phyloP scores from a whole-genome alignment of 1,140 invertebrate species.

The Aethina tumida region DNA sequence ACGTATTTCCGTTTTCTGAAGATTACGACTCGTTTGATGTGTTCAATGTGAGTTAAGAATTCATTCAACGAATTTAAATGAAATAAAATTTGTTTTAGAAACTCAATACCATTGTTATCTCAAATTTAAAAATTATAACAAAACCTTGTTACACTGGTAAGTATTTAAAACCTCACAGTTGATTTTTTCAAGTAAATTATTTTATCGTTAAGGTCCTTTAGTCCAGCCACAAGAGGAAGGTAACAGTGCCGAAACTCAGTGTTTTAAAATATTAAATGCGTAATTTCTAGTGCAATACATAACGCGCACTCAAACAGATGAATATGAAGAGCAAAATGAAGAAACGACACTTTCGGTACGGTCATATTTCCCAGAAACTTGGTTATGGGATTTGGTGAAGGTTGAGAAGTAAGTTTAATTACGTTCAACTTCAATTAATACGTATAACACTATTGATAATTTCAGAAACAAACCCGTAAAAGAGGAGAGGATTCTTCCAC shows the following conservation, averaged over 20 bases:
- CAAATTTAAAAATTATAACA: conserved; percentile 24
- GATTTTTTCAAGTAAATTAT: not conserved
- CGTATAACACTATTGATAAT: too few species aligned
- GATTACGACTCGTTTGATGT: conserved; percentile 27
- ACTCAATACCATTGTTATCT: conserved; percentile 24
- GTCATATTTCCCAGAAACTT: conserved; percentile 57
- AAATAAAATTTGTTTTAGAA: conserved; percentile 17
- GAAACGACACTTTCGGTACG: conserved; percentile 36
- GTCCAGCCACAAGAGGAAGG: conserved; percentile 8
- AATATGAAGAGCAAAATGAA: conserved; percentile 31
- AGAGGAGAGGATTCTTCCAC: conserved; percentile 43
- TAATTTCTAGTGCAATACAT: conserved; percentile 17
- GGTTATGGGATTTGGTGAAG: conserved; percentile 52
- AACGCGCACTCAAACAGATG: conserved; percentile 11
- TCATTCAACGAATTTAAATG: conserved; percentile 2
- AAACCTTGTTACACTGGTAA: conserved; percentile 28
- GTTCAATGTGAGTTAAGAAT: conserved; percentile 21
- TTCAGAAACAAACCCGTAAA: too few species aligned
- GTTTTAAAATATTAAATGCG: conserved; percentile 3
- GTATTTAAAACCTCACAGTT: conserved; percentile 2
- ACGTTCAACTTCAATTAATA: too few species aligned
- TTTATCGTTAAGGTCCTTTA: conserved; percentile 13
- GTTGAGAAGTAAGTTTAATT: too few species aligned
- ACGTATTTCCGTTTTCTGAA: conserved; percentile 19
- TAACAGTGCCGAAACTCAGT: conserved; percentile 4